Conservation (phyloP, 2,797 vertebrate species). For the Aulostomus chinensis region DNA sequence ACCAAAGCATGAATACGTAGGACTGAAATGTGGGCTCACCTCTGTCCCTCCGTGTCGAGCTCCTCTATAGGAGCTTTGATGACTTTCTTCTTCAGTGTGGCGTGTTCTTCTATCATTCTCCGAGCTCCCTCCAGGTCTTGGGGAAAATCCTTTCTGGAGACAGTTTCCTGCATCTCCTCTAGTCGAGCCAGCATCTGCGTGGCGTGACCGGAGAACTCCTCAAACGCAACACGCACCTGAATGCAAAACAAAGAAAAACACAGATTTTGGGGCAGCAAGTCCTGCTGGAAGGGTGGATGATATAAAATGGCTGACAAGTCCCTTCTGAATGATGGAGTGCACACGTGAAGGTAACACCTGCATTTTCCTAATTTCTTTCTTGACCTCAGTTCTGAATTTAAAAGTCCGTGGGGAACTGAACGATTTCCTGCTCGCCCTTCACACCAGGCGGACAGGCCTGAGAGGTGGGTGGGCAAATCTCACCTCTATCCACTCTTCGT, state of each 20-base stretch:
- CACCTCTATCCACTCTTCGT: slow-evolving; percentile 97
- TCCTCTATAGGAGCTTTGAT: slow-evolving; percentile 98
- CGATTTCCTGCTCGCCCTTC: no score
- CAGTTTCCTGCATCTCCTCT: slow-evolving; percentile 97
- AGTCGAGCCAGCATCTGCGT: slow-evolving; percentile 93
- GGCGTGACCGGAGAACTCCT: slow-evolving; percentile 95
- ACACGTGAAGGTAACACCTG: no score
- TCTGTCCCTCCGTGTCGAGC: slow-evolving; percentile 94
- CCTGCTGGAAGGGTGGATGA: no score
- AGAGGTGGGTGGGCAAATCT: not conserved
- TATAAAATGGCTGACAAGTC: no score
- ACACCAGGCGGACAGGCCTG: no score
- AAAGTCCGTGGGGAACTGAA: no score
- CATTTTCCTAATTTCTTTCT: no score
- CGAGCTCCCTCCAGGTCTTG: slow-evolving; percentile 95
- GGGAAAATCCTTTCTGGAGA: slow-evolving; percentile 94
- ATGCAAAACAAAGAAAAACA: not conserved
- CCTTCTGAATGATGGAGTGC: no score
- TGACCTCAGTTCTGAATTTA: no score
- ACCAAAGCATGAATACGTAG: not conserved
- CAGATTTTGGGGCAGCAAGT: no score
- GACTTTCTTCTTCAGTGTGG: slow-evolving; percentile 95
- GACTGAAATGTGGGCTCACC: slow-evolving; percentile 38
- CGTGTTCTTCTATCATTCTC: slow-evolving; percentile 96
- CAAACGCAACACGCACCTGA: slow-evolving; percentile 93